Evolutionary conservation across 2,113 vertebrate genomes (phyloP).

Genomic region (Myanophis thanlyinensis): DNA sequence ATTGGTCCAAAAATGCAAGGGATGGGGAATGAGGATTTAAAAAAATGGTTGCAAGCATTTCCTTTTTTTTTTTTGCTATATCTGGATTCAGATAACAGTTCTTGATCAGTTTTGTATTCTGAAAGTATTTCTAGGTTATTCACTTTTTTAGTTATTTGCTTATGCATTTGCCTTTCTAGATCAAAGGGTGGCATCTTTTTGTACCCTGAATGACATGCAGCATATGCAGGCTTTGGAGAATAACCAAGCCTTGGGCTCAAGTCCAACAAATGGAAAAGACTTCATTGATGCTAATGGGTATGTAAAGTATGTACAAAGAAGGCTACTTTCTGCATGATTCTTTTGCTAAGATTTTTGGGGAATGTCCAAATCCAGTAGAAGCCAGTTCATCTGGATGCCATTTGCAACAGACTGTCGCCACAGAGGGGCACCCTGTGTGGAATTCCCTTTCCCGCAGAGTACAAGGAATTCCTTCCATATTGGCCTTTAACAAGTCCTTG

Average conservation of each 20-base stretch:
- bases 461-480: neutral
- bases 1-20: constrained; percentile 56
- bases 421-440: neutral
- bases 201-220: constrained; percentile 88
- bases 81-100: constrained; percentile 24
- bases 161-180: constrained; percentile 72
- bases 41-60: constrained; percentile 38
- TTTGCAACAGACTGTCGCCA: neutral
- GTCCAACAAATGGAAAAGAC: constrained; percentile 78
- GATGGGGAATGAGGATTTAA: constrained; percentile 25
- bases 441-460: neutral
- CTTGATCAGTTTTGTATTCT: constrained; percentile 31
- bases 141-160: neutral
- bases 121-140: constrained; percentile 13
- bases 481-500: neutral
- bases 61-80: neutral
- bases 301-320: constrained; percentile 33
- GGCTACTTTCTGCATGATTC: neutral
- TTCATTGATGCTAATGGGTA: constrained; percentile 78
- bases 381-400: neutral
- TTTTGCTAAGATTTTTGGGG: neutral
- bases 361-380: neutral
- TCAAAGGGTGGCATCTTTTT: constrained; percentile 91
- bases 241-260: constrained; percentile 79
- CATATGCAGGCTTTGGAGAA: constrained; percentile 81